phyloP scores from a whole-genome alignment of 2,797 vertebrate species.

The Mycteria americana region DNA sequence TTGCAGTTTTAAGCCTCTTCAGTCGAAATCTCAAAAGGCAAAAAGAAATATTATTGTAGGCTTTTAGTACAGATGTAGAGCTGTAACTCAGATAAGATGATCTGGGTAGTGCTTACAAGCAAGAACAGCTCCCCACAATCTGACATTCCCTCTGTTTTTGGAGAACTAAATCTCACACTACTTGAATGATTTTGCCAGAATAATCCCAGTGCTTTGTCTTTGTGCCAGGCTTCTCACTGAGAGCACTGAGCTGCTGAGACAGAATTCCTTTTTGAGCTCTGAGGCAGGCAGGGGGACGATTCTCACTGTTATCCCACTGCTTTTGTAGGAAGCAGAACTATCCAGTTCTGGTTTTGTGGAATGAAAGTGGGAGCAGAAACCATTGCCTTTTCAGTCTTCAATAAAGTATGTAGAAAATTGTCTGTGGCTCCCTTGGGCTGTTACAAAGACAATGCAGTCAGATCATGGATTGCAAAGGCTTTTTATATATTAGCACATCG shows the following conservation, averaged over 20 bases:
- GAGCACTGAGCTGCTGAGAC: background rate
- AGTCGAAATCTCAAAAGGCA: background rate
- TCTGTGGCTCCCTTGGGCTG: background rate
- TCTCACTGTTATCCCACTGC: background rate
- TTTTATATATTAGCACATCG: background rate
- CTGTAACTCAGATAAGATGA: background rate
- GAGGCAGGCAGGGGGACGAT: background rate
- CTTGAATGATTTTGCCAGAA: background rate
- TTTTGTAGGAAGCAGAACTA: background rate
- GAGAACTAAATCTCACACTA: background rate
- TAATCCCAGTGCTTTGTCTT: background rate
- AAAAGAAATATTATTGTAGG: background rate
- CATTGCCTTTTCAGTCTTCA: background rate
- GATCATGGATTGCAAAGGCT: background rate
- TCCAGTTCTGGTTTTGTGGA: background rate
- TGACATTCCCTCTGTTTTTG: background rate
- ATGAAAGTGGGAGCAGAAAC: background rate
- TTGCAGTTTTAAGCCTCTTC: background rate
- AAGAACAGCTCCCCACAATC: background rate
- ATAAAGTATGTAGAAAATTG: background rate
- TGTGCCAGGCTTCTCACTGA: background rate
- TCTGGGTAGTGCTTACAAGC: background rate
- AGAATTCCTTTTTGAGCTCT: background rate
- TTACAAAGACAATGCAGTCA: background rate
- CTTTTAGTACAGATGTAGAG: background rate